These are phyloP conservation scores for Cosmopolites sordidus DNA, from an alignment of 2,888 invertebrate genomes.

Conservation along the genomic window DNA sequence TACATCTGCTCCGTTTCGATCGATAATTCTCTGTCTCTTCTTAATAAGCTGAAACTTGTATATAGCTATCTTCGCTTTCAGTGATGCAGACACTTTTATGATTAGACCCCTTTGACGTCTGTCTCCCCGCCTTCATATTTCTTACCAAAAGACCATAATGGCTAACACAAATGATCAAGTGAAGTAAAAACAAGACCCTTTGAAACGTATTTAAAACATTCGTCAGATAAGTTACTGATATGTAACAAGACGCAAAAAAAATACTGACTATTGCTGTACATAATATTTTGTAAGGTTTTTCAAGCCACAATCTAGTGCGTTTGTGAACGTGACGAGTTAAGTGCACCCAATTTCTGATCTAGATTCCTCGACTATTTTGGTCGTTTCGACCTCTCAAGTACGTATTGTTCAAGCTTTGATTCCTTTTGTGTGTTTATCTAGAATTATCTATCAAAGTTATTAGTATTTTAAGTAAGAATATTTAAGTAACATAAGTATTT, in stretches of 20 bases:
- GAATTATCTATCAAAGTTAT: no score
- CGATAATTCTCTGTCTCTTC: not conserved
- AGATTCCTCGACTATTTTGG: conserved; percentile 10
- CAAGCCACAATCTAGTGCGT: not conserved
- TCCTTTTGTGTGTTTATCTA: not conserved
- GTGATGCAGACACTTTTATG: not conserved
- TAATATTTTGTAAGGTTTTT: no score
- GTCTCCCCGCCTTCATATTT: conserved; percentile 8
- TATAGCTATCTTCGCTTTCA: not conserved
- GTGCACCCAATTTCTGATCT: conserved; percentile 9
- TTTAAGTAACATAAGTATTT: no score
- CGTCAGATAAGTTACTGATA: no score
- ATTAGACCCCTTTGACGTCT: conserved; percentile 3
- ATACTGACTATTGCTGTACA: no score
- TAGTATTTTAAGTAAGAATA: no score
- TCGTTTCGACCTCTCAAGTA: conserved; percentile 13
- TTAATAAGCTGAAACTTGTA: not conserved
- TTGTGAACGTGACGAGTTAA: conserved; percentile 5
- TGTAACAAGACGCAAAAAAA: no score
- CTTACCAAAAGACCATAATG: conserved; percentile 7
- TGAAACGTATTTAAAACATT: no score
- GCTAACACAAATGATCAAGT: conserved; percentile 10
- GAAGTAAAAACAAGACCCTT: conserved; percentile 8
- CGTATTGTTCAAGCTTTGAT: conserved; percentile 4
- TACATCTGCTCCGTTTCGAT: not conserved